These are phyloP conservation scores for Saiga tatarica DNA, from an alignment of 2,113 vertebrate species.

Conservation along the genomic window DNA sequence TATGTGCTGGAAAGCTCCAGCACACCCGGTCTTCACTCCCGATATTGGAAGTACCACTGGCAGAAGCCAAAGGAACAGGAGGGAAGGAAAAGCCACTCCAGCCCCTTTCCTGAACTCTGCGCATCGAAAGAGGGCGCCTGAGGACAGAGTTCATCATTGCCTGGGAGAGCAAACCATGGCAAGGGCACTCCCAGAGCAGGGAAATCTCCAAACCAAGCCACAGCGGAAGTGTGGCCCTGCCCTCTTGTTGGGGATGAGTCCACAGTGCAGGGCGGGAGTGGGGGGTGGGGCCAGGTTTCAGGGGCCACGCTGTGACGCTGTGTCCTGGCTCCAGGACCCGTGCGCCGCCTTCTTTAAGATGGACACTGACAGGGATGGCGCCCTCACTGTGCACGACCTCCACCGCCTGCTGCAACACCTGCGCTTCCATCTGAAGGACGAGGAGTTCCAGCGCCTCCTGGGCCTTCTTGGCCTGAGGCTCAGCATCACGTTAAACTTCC, in stretches of 20 bases:
- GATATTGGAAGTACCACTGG: fast-evolving
- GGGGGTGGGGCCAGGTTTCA: fast-evolving
- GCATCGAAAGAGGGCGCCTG: not conserved
- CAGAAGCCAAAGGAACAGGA: not conserved
- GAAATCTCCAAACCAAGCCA: not conserved
- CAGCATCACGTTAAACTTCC: slow-evolving; percentile 69
- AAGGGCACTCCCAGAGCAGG: not conserved
- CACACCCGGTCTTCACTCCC: fast-evolving
- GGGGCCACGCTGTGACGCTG: not conserved
- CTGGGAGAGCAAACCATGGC: not conserved
- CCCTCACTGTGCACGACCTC: slow-evolving; percentile 76
- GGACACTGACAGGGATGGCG: slow-evolving; percentile 78
- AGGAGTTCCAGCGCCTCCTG: slow-evolving; percentile 76
- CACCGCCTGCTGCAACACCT: slow-evolving; percentile 69
- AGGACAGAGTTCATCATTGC: too few relatives aligned
- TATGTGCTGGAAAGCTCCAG: not conserved
- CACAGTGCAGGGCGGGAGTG: fast-evolving
- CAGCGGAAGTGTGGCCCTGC: fast-evolving
- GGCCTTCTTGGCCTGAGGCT: slow-evolving; percentile 77
- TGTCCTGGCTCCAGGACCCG: slow-evolving; percentile 75
- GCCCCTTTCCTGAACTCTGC: not conserved
- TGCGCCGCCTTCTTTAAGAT: slow-evolving; percentile 81
- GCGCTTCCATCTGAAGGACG: slow-evolving; percentile 70
- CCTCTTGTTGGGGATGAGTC: fast-evolving
- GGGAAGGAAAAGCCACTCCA: not conserved